A percentile compares a stretch with the other conserved stretches of the same genome.
Evolutionary conservation across 2,888 invertebrate species (phyloP).

Genomic region (Drosophila peninsularis): DNA sequence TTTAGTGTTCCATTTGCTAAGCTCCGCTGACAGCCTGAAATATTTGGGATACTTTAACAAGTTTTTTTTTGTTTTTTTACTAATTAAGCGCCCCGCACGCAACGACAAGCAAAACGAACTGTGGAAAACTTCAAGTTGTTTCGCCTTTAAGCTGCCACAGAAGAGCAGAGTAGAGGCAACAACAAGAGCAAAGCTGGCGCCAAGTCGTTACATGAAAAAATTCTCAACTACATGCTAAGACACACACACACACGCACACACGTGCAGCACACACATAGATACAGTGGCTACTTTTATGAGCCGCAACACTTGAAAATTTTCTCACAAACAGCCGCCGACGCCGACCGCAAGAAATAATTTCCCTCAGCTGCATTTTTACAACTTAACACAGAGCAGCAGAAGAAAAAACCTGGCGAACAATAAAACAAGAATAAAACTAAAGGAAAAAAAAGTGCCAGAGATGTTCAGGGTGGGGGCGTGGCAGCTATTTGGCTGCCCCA

Average conservation of each 20-base stretch:
- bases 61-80: constrained; percentile 36
- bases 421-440: constrained; percentile 48
- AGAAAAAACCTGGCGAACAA: constrained; percentile 40
- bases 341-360: constrained; percentile 50
- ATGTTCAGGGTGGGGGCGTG: constrained; percentile 30
- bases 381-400: constrained; percentile 49
- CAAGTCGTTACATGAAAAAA: constrained; percentile 69
- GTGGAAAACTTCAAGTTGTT: constrained; percentile 50
- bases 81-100: constrained; percentile 66
- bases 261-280: constrained; percentile 7
- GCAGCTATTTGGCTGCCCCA: constrained; percentile 41
- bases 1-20: constrained; percentile 28
- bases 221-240: constrained; percentile 66
- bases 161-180: constrained; percentile 11
- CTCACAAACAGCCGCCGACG: constrained; percentile 52
- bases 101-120: constrained; percentile 33
- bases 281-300: constrained; percentile 60
- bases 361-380: constrained; percentile 59
- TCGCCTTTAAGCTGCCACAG: constrained; percentile 33
- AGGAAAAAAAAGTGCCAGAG: constrained; percentile 23
- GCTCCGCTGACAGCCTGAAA: constrained; percentile 57
- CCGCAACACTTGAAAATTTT: constrained; percentile 62
- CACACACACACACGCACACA: constrained; percentile 17
- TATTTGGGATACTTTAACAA: constrained; percentile 55
- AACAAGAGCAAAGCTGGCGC: constrained; percentile 62